Base-by-base conservation (phyloP, 2,888 invertebrate genomes). In the Cheilosia impressa region DNA sequence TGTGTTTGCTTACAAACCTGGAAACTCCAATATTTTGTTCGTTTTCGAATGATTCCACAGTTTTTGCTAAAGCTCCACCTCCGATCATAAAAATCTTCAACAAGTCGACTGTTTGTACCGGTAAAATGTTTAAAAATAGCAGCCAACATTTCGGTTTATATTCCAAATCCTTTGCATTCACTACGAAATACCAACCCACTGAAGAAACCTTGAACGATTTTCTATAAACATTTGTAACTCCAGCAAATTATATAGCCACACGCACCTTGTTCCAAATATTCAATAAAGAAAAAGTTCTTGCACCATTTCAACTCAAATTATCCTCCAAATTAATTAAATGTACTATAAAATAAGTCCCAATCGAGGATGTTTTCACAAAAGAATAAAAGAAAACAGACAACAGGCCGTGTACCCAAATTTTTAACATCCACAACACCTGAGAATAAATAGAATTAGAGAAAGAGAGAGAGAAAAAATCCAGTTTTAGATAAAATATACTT, bases 401-500 rank as follows among this genome's bases (percentile, higher is more conserved):
- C 47, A 47, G 10, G 41, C 38, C 58, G 53, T 34, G 45, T 38
- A 19, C 31, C 4, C 50, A 60, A 52, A 4, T 22, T 27, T 19
- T 27, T 19, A 57, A 52, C 24, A 47, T 19, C 60, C n/a, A 19
- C 10, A 38, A 60, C 17, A 52, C 38, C 22, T 38, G 45, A 62
- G 41, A 60, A 55, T 41, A 41, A 63, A 58, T 22, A 34, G 19
- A 60, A 47, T 57, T 15, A 43, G 47, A 57, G 19, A 43, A 13
- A 43, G 27, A 27, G 27, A 27, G 47, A 57, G 19, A 19, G 27
- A 34, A n/a, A 19, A 45, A 66, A 65, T 43, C 45, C 71, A 72
- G 45, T 77, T 71, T 71, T 77, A 82, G 82, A 82, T 66, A 66
- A 82, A 82, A 71, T 77, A 71, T 77, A 82, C 77, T 71, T 71